A percentile compares a stretch with the other conserved stretches of the same genome.
These are phyloP conservation scores for Catonia carolina DNA, from an alignment of 2,888 invertebrate genomes.

Conservation along the genomic window DNA sequence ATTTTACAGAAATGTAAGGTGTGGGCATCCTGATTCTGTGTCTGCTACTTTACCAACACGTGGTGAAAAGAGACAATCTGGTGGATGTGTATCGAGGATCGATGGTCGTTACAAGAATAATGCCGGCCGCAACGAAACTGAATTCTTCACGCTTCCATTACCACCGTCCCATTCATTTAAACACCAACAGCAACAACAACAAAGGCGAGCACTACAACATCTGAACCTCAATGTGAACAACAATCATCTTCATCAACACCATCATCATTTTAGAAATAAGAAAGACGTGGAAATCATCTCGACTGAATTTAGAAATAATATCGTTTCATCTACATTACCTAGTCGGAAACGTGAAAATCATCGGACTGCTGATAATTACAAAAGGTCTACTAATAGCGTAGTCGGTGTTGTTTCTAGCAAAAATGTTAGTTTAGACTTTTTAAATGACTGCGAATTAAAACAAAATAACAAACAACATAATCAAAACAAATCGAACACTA, in stretches of 20 bases:
- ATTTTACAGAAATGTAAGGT: constrained; percentile 19
- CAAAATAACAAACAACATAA: no score
- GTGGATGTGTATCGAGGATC: neutral
- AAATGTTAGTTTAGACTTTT: constrained; percentile 19
- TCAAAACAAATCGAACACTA: no score
- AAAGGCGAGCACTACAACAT: neutral
- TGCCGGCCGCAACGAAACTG: constrained; percentile 22
- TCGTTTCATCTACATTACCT: constrained; percentile 3
- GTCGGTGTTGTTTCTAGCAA: constrained; percentile 12
- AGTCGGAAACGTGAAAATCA: no score
- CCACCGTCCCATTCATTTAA: constrained; percentile 39
- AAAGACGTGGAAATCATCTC: neutral
- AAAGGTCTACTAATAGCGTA: neutral
- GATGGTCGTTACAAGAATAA: neutral
- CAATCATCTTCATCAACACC: neutral
- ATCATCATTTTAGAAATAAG: neutral
- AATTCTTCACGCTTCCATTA: constrained; percentile 40
- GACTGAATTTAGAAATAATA: neutral
- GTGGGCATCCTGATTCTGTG: constrained; percentile 17
- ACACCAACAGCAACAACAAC: constrained; percentile 18
- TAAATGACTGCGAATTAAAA: neutral
- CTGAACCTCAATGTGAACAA: neutral
- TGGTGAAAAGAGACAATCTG: constrained; percentile 25
- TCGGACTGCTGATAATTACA: no score
- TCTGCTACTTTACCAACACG: constrained; percentile 29